These are phyloP conservation scores for Dryobota labecula DNA, from an alignment of 2,888 invertebrate species.

Conservation along the genomic window DNA sequence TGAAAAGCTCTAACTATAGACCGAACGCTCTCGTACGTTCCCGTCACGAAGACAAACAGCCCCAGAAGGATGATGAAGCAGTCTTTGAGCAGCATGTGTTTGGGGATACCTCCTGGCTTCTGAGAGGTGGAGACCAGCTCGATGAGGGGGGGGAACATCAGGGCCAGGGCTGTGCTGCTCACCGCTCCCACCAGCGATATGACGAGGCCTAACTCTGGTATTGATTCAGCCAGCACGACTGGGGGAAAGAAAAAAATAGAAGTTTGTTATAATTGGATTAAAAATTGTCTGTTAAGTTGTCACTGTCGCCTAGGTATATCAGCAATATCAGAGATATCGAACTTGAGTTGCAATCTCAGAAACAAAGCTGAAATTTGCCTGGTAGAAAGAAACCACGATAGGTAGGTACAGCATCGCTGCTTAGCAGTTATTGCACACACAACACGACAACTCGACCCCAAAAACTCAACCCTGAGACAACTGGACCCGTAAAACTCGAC, in stretches of 20 bases:
- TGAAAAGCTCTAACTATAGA: constrained; percentile 90
- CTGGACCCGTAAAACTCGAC: too few relatives aligned
- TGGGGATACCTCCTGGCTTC: constrained; percentile 87
- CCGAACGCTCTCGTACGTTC: constrained; percentile 93
- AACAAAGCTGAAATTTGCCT: background rate
- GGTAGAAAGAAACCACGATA: background rate
- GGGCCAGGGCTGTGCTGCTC: constrained; percentile 96
- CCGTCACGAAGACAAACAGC: constrained; percentile 93
- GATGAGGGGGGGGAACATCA: constrained; percentile 96
- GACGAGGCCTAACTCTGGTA: constrained; percentile 96
- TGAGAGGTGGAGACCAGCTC: constrained; percentile 94
- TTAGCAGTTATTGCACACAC: background rate
- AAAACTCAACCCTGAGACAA: background rate
- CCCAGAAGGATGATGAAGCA: constrained; percentile 92
- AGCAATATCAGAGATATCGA: background rate
- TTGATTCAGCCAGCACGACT: constrained; percentile 96
- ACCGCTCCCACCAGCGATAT: constrained; percentile 98
- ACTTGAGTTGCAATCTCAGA: background rate
- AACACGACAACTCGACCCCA: too few relatives aligned
- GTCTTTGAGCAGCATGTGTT: constrained; percentile 90
- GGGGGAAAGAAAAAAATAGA: constrained; percentile 65
- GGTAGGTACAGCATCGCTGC: background rate
- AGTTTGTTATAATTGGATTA: background rate
- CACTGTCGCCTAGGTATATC: background rate
- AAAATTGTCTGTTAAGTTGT: background rate